Conservation (phyloP, 2,888 invertebrate genomes). For the Ethmia dodecea region DNA sequence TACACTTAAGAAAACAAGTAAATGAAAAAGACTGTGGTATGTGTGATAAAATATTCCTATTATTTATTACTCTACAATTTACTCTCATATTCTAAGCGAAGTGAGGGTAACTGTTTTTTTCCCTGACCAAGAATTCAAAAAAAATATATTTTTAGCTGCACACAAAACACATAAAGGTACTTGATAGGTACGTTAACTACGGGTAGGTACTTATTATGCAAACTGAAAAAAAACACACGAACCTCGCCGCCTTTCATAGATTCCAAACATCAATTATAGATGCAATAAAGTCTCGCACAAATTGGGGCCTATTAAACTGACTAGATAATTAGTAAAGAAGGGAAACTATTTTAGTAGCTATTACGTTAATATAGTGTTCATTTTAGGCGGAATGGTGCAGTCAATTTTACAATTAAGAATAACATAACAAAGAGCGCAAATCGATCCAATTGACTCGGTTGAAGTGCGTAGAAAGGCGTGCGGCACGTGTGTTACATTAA, state of each 20-base stretch:
- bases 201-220: slow-evolving; percentile 44
- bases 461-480: slow-evolving; percentile 26
- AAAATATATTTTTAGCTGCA: background rate
- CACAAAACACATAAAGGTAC: slow-evolving; percentile 8
- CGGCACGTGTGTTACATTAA: slow-evolving; percentile 51
- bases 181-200: slow-evolving; percentile 32
- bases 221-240: slow-evolving; percentile 40
- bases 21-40: too few species aligned
- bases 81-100: too few species aligned
- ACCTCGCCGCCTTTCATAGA: slow-evolving; percentile 25
- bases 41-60: too few species aligned
- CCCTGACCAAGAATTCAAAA: too few species aligned
- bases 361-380: slow-evolving; percentile 20
- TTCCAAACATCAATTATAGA: slow-evolving; percentile 56
- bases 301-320: slow-evolving; percentile 33
- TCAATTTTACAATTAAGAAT: slow-evolving; percentile 37
- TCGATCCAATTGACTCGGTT: slow-evolving; percentile 56
- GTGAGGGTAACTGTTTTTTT: too few species aligned
- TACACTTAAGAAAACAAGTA: too few species aligned
- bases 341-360: slow-evolving; percentile 20
- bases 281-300: slow-evolving; percentile 51
- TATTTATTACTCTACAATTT: too few species aligned
- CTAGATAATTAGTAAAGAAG: slow-evolving; percentile 1
- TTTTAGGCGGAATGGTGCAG: slow-evolving; percentile 21
- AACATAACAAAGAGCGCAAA: slow-evolving; percentile 47